Evolutionary conservation across 2,797 vertebrate species (phyloP).

Genomic region (Diceros bicornis): DNA sequence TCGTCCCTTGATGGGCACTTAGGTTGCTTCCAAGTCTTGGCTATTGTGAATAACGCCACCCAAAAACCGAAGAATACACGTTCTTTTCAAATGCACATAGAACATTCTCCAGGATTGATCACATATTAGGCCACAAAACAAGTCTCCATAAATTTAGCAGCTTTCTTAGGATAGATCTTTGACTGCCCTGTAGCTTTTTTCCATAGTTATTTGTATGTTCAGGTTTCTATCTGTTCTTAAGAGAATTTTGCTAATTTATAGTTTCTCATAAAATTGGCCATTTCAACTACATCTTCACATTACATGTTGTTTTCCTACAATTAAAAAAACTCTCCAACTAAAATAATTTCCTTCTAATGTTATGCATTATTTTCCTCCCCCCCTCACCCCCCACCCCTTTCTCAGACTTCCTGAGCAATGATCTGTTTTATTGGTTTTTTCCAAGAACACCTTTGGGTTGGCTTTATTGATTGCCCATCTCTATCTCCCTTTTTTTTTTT

Average conservation of each 20-base stretch:
- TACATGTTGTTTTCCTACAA: not conserved
- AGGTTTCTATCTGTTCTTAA: slow-evolving; percentile 32
- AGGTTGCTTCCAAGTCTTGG: no score
- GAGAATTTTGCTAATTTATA: slow-evolving; percentile 44
- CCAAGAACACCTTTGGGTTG: not conserved
- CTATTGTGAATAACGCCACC: no score
- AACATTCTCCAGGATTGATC: no score
- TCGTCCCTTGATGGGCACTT: no score
- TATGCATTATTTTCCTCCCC: not conserved
- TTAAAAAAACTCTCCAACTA: slow-evolving; percentile 18
- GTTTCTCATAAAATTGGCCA: not conserved
- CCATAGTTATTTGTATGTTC: slow-evolving; percentile 1
- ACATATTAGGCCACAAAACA: no score
- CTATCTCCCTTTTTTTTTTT: not conserved
- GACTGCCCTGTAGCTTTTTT: not conserved
- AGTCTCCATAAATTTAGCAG: no score
- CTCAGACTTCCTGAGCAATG: not conserved
- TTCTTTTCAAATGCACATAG: no score
- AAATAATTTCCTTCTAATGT: not conserved
- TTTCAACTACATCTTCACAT: not conserved
- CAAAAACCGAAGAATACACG: no score
- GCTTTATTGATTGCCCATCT: slow-evolving; percentile 5
- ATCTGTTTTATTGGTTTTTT: slow-evolving; percentile 13
- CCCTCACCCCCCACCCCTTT: not conserved
- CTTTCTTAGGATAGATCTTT: slow-evolving; percentile 31